Conservation (phyloP, 2,113 vertebrate species). For the Gallinago paraguaiae region DNA sequence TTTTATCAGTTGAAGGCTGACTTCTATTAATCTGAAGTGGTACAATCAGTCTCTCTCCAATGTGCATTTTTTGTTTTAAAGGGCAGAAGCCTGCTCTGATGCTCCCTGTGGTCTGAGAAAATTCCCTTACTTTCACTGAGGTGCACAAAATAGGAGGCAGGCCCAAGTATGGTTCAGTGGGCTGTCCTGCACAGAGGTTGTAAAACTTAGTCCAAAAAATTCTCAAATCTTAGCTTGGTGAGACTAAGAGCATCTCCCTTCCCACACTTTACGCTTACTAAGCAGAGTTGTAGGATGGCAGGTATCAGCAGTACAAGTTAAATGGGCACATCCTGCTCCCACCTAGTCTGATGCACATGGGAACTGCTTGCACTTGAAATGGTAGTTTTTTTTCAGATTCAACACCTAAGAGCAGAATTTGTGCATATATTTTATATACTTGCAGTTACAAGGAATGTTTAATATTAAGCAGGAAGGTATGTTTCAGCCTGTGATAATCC, state of each 20-base stretch:
- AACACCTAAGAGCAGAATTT: not conserved
- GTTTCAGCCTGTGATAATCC: not conserved
- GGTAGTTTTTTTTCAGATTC: not conserved
- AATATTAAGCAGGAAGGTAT: not conserved
- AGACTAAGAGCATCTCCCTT: not conserved
- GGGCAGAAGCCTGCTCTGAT: not conserved
- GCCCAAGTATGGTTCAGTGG: not conserved
- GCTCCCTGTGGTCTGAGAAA: not conserved
- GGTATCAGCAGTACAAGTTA: not conserved
- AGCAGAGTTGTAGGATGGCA: not conserved
- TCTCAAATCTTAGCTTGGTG: not conserved
- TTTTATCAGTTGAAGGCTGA: not conserved
- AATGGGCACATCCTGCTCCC: not conserved
- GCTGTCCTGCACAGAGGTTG: not conserved
- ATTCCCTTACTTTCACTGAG: not conserved
- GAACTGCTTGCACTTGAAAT: not conserved
- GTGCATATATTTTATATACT: not conserved
- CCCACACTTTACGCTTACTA: not conserved
- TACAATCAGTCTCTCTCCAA: not conserved
- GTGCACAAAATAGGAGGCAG: not conserved
- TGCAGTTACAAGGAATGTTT: not conserved
- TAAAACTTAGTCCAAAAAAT: not conserved
- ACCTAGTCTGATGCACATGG: not conserved
- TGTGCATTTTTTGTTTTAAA: not conserved
- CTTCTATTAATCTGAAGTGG: not conserved